phyloP scores from a whole-genome alignment of 2,113 vertebrate genomes.

The Helogale parvula region DNA sequence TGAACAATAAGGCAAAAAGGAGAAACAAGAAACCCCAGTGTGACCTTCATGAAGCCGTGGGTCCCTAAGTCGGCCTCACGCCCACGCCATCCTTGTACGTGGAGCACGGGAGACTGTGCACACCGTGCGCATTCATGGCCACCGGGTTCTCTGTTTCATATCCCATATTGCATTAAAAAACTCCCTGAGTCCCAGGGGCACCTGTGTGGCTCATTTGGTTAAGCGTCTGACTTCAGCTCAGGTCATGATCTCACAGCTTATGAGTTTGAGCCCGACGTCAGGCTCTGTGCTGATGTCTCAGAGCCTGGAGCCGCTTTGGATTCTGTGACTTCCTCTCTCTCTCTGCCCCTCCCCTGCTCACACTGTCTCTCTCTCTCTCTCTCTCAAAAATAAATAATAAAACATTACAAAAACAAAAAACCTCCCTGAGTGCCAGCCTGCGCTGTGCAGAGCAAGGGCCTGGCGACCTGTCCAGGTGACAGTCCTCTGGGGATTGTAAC shows the following conservation, averaged over 20 bases:
- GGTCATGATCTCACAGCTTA: too few species aligned
- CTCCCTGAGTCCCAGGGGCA: not conserved
- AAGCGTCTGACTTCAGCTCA: too few species aligned
- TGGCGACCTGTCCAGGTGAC: not conserved
- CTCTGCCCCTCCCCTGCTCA: too few species aligned
- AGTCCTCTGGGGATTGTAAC: constrained; percentile 31
- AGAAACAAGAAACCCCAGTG: not conserved
- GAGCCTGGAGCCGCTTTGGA: too few species aligned
- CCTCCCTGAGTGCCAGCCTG: not conserved
- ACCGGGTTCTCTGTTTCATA: not conserved
- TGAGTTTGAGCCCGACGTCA: too few species aligned
- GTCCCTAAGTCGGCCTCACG: not conserved
- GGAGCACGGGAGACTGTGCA: not conserved
- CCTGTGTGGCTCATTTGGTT: too few species aligned
- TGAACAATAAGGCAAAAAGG: not conserved
- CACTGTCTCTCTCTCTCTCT: too few species aligned
- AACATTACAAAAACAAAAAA: not conserved
- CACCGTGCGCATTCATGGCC: not conserved
- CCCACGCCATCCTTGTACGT: accelerated
- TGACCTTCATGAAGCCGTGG: not conserved
- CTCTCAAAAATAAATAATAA: too few species aligned
- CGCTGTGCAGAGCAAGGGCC: not conserved
- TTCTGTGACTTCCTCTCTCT: too few species aligned
- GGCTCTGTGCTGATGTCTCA: too few species aligned
- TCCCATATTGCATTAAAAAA: not conserved